Conservation (phyloP, 2,797 vertebrate species). For the Acanthornis magna region DNA sequence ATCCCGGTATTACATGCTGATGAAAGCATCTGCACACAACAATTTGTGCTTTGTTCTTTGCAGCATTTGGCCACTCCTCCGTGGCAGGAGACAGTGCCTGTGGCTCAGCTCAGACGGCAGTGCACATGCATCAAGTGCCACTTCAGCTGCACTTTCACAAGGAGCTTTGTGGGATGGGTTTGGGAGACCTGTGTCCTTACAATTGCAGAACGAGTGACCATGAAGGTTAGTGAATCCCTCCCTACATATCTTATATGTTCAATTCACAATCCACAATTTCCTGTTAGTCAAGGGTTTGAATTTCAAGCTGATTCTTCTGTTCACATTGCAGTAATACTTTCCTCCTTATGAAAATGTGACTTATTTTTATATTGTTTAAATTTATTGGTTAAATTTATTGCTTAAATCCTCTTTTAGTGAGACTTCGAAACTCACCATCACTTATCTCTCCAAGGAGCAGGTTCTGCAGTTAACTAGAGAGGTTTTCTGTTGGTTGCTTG, state of each 20-base stretch:
- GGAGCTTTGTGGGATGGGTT: not conserved
- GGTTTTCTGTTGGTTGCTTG: fast-evolving
- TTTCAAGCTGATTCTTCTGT: not conserved
- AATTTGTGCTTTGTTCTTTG: not conserved
- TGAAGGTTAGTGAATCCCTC: not conserved
- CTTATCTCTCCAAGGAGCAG: not conserved
- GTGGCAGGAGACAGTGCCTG: not conserved
- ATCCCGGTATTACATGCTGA: not conserved
- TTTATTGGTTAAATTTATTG: not conserved
- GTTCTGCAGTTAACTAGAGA: not conserved
- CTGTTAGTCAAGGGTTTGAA: not conserved
- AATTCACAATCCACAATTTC: not conserved
- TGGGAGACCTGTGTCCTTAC: not conserved
- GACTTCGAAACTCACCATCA: not conserved
- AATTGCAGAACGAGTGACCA: not conserved
- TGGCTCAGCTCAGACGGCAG: not conserved
- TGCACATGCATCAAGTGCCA: fast-evolving
- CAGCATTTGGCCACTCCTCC: not conserved
- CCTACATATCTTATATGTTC: not conserved
- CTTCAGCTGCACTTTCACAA: not conserved
- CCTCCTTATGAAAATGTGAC: not conserved
- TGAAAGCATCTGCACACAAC: not conserved
- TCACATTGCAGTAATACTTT: not conserved
- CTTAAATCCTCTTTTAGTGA: not conserved
- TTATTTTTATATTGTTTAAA: too few relatives aligned